Percentiles rank a stretch among this genome's conserved stretches.
Evolutionary conservation across 2,113 vertebrate species (phyloP).

Genomic region (Rostratula benghalensis): DNA sequence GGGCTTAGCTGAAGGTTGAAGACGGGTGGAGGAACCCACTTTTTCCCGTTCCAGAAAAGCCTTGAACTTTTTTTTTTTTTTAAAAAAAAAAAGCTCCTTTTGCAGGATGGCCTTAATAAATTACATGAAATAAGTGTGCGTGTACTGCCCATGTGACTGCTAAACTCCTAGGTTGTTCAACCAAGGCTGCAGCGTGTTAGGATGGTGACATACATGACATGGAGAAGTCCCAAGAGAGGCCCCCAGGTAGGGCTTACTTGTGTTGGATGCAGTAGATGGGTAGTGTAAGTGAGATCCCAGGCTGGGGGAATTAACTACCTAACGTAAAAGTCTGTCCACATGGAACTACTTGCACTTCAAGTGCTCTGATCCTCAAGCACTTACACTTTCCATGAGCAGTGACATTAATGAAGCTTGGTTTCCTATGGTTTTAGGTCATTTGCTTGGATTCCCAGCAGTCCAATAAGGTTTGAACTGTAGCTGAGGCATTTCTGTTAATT

Average conservation of each 20-base stretch:
- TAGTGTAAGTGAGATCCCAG: neutral
- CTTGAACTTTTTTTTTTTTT: neutral
- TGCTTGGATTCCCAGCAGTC: constrained; percentile 44
- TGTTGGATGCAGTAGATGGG: neutral
- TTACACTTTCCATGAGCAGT: neutral
- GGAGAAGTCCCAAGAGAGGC: neutral
- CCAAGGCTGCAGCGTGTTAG: rapidly evolving
- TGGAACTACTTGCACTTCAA: neutral
- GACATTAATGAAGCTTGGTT: constrained; percentile 7
- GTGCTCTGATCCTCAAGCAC: neutral
- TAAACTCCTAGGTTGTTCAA: neutral
- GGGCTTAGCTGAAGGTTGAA: neutral
- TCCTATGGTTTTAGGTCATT: constrained; percentile 46
- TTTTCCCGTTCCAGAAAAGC: neutral
- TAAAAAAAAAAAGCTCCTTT: neutral
- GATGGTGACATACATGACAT: neutral
- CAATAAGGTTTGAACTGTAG: constrained; percentile 15
- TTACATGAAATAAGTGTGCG: neutral
- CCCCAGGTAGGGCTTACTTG: neutral
- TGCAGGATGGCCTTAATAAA: neutral
- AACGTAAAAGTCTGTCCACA: neutral
- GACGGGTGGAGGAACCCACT: neutral
- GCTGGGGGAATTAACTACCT: neutral
- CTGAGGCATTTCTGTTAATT: constrained; percentile 47
- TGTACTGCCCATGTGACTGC: neutral